phyloP scores from a whole-genome alignment of 2,113 vertebrate species.

The Damaliscus lunatus region DNA sequence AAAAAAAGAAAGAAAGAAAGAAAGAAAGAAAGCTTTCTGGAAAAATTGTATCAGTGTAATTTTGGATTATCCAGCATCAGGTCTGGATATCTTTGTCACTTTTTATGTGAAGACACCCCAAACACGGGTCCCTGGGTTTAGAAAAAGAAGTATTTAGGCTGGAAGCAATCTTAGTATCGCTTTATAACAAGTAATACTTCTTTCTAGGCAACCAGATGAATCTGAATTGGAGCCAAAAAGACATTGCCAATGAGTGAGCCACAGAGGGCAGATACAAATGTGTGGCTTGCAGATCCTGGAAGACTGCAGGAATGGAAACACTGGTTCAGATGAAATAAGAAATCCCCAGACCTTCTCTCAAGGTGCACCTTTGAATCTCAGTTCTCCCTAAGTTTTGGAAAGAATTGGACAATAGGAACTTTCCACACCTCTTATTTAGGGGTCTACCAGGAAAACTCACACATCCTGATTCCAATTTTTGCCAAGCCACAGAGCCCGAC shows the following conservation, averaged over 20 bases:
- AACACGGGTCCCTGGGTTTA: conserved; percentile 66
- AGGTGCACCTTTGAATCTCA: not conserved
- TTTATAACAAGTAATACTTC: conserved; percentile 77
- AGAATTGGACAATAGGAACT: not conserved
- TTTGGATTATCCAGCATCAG: conserved; percentile 77
- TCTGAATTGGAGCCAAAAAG: conserved; percentile 78
- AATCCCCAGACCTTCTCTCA: not conserved
- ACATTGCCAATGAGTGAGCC: conserved; percentile 72
- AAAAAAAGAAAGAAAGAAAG: conserved; percentile 61
- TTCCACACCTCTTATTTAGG: not conserved
- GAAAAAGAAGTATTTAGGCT: conserved; percentile 71
- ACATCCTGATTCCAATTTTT: not conserved
- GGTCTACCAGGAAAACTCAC: not conserved
- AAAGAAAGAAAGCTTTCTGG: conserved; percentile 53
- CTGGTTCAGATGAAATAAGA: conserved; percentile 23
- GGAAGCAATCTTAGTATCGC: conserved; percentile 73
- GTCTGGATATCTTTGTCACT: conserved; percentile 73
- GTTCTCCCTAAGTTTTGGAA: not conserved
- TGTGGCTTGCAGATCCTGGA: conserved; percentile 60
- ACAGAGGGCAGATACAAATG: conserved; percentile 65
- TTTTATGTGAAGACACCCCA: conserved; percentile 69
- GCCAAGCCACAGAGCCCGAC: not conserved
- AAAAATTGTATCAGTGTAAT: conserved; percentile 70
- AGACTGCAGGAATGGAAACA: not conserved
- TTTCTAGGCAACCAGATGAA: conserved; percentile 75